Conservation (phyloP, 2,113 vertebrate genomes). For the Crotalus helleri region DNA sequence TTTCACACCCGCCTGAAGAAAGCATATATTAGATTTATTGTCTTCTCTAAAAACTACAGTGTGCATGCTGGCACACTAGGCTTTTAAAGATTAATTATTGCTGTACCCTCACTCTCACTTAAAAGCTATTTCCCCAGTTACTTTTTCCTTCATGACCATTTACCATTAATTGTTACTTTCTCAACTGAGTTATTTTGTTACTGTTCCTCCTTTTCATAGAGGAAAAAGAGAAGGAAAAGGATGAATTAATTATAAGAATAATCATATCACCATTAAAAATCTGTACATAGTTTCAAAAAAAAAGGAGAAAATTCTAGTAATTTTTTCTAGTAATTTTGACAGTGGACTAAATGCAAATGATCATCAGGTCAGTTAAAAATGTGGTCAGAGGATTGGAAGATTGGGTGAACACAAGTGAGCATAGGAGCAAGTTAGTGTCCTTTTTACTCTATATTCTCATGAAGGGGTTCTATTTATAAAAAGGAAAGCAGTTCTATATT, state of each 20-base stretch:
- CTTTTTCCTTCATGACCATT: neutral
- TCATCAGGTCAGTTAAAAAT: neutral
- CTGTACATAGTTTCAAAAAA: neutral
- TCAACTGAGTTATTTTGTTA: neutral
- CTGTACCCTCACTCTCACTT: neutral
- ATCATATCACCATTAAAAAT: neutral
- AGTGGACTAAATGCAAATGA: neutral
- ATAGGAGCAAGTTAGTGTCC: neutral
- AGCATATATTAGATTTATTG: neutral
- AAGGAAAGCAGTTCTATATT: too few species aligned
- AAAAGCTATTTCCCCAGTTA: neutral
- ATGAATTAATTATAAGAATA: neutral
- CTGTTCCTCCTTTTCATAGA: neutral
- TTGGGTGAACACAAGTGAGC: neutral
- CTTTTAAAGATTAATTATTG: neutral
- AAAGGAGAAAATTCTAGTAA: neutral
- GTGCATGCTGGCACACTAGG: neutral
- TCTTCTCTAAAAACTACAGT: neutral
- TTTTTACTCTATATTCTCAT: neutral
- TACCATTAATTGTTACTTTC: neutral
- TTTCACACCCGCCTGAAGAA: neutral
- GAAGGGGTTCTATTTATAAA: neutral
- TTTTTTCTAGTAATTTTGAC: neutral
- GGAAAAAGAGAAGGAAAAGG: neutral
- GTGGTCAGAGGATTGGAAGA: neutral